Evolutionary conservation across 2,888 invertebrate species (phyloP), one percentile per base, ranked within the genome.

Genomic region (Spatulosminthurus flaviceps): DNA sequence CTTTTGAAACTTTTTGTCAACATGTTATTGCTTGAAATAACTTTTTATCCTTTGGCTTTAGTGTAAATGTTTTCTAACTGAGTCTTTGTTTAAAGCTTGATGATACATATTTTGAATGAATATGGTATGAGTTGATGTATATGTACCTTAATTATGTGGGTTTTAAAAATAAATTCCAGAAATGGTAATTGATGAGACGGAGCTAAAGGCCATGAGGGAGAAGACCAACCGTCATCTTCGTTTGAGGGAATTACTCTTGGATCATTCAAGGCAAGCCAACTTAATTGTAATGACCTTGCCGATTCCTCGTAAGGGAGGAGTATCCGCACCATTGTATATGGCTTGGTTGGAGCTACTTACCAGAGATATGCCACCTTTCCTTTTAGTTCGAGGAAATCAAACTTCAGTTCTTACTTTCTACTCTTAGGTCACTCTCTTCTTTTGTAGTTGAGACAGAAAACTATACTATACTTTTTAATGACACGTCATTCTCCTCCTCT

Each of bases 301-400:
- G 34, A 95, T 97, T 92, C 97, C 97, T 0, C 91, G 96, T 84
- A 96, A 96, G 85, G 95, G 94, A 71, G 93, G 94, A 0, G 93
- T 96, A 78, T 95, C 96, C 0, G 94, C 97, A 1, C 93, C 95
- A 0, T 89, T 98, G 70, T 98, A 98, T 89, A 95, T 97, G 95
- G 94, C 96, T n/a, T 98, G 98, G 98, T 88, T 98, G 86, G 98
- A 98, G 89, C 92, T 93, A 86, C 90, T 98, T 86, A 95, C 96
- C 34, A 91, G 91, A 85, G 93, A 93, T 86, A 91, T 98, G 89
- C 97, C 96, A 51, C 97, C 98, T 0, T 93, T 95, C 87, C 90
- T 97, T 75, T 90, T 95, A 86, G 92, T 95, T 70, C 90, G 95
- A 84, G 95, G 95, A 75, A 95, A 95, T 88, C 95, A 95, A 87